Base-by-base conservation (phyloP, 2,888 invertebrate genomes). In the Nemotelus pantherinus region DNA sequence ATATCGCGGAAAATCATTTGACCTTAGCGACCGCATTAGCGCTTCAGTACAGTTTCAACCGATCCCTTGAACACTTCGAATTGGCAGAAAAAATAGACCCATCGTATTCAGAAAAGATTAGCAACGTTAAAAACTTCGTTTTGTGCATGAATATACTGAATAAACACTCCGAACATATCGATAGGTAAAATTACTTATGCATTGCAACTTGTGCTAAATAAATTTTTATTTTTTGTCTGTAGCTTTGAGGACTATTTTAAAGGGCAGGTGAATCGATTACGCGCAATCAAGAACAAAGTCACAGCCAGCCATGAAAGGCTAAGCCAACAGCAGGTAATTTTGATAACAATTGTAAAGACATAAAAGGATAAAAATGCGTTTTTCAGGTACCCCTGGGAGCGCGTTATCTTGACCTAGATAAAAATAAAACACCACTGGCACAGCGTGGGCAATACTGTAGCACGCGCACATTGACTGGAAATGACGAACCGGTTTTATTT, bases 201-300 rank as follows among this genome's bases (percentile, higher is more conserved):
- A 2, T 39, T 63, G 50, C 5, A 5, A 63, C 41, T 3, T 68
- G 25, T 68, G n/a, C 4, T 39, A 45, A 65, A 9, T 65, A n/a
- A 41, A 65, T 65, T 6, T 6, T 67, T 25, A 45, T 67, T 45
- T 3, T 68, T 71, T 57, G 0, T 64, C 78, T 82, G 78, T 74
- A 86, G 86, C 79, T 86, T 86, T 76, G 85, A 85, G n/a, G 86
- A 86, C 78, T 86, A 85, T 77, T 85, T 86, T 81, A 84, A 85
- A 72, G 84, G 83, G 76, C 85, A 86, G 80, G 84, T 86, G 3
- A 85, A 83, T 74, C 85, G 85, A 77, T 83, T 86, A 50, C 85
- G 85, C 76, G 82, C 82, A 65, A 82, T 86, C 41, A 85, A 86
- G 79, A 83, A 83, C 55, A 83, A 83, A 53, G 85, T 86, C 77